Conservation (phyloP, 92 coral and sea anemone genomes). For the Heteractis magnifica region DNA sequence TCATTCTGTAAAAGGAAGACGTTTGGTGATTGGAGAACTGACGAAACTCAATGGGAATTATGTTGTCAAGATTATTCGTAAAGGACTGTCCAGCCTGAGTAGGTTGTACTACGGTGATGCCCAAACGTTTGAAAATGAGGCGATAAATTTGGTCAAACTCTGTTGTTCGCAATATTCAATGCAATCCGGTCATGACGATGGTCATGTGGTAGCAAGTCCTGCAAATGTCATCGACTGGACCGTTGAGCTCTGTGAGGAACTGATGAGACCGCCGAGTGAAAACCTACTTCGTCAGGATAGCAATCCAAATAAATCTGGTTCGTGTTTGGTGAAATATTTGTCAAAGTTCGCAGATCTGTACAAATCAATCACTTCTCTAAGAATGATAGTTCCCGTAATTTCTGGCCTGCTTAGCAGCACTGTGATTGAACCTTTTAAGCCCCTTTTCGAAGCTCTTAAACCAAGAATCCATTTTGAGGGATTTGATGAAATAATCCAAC, state of each 20-base stretch:
- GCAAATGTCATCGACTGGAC: conserved; percentile 3
- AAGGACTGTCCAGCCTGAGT: neutral
- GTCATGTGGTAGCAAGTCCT: neutral
- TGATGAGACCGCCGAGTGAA: neutral
- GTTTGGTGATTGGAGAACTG: neutral
- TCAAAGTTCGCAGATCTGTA: neutral
- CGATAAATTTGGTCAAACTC: neutral
- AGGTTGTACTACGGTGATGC: neutral
- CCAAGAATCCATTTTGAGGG: neutral
- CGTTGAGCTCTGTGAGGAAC: conserved; percentile 3
- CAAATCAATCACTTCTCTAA: neutral
- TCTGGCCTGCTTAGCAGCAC: neutral
- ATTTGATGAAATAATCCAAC: neutral
- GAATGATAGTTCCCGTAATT: neutral
- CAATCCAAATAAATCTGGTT: neutral
- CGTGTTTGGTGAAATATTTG: neutral
- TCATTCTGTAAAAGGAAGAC: neutral
- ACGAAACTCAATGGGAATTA: neutral
- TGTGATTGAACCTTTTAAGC: neutral
- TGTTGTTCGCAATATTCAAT: neutral
- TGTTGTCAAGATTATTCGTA: conserved; percentile 11
- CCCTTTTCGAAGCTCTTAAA: neutral
- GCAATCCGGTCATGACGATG: neutral
- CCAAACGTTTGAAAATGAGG: conserved; percentile 5
- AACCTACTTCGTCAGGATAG: neutral